These are phyloP conservation scores for Eulimnadia texana DNA, from an alignment of 1,140 invertebrate species.

Conservation along the genomic window DNA sequence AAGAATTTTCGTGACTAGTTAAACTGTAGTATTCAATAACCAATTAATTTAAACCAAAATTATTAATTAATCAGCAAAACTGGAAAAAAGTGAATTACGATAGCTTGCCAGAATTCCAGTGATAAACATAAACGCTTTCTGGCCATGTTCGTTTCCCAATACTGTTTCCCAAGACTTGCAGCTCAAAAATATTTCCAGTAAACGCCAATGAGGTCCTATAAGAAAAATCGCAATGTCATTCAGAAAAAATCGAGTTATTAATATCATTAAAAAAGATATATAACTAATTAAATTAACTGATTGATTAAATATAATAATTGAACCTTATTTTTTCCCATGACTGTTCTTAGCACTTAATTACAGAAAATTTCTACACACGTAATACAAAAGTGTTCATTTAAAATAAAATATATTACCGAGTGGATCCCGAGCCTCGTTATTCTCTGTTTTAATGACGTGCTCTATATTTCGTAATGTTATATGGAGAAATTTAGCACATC, in stretches of 20 bases:
- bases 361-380: no score
- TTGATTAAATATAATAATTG: not conserved
- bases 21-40: no score
- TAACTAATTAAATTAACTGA: not conserved
- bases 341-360: no score
- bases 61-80: slow-evolving; percentile 3
- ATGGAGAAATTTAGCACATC: not conserved
- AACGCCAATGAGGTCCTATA: slow-evolving; percentile 1
- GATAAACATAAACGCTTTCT: not conserved
- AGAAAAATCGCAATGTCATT: not conserved
- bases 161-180: not conserved
- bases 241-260: not conserved
- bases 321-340: no score
- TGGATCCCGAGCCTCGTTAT: not conserved
- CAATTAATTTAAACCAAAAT: no score
- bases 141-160: not conserved
- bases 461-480: not conserved
- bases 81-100: not conserved
- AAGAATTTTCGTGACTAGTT: no score
- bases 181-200: slow-evolving; percentile 3
- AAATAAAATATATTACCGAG: no score
- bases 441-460: not conserved
- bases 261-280: not conserved
- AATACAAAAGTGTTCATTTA: no score
- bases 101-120: not conserved